Evolutionary conservation across 2,888 invertebrate genomes (phyloP), one percentile per base, ranked within the genome.

Genomic region (Cryptocephalus moraei): DNA sequence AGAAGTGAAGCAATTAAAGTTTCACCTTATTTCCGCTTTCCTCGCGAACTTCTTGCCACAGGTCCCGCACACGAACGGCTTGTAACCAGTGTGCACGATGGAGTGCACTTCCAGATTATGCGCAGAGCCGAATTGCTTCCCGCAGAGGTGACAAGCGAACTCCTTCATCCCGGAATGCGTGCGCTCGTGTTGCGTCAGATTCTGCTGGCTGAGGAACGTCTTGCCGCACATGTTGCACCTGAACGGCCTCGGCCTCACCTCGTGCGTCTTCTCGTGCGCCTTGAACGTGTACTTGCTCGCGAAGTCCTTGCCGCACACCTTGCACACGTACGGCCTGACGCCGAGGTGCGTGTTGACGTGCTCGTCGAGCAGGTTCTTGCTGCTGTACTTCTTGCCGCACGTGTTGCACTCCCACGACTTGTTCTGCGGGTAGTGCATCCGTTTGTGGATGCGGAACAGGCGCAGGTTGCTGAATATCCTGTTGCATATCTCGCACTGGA

Each of bases 231-330:
- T 73, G 0, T 65, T 63, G 56, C 89, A 89, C 43, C 78, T 76
- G 63, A 70, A 85, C 0, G 86, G 86, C 0, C 88, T 73, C 0
- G 84, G 82, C 0, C 88, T 75, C 9, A 74, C 70, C 65, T 60
- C 75, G 59, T 88, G 88, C 0, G 83, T 88, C 67, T 86, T 88
- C 48, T 81, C 71, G 56, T 88, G 89, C 0, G 86, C 63, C 41
- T 82, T 83, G 52, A 80, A 78, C 0, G 87, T 86, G 60, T 88
- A 88, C 59, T 87, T 88, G 9, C 84, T 85, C 0, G 86, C 83
- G 69, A 87, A 88, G 55, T 79, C 76, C 70, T 88, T 88, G 8
- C 76, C 73, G 63, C 89, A 89, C 1, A 73, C 63, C 0, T 68
- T 61, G 61, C 88, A 88, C 4, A 73, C 66, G 64, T 85, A 81